Evolutionary conservation across 2,113 vertebrate species (phyloP), one percentile per base, ranked within the genome.

Genomic region (Semnornis frantzii): DNA sequence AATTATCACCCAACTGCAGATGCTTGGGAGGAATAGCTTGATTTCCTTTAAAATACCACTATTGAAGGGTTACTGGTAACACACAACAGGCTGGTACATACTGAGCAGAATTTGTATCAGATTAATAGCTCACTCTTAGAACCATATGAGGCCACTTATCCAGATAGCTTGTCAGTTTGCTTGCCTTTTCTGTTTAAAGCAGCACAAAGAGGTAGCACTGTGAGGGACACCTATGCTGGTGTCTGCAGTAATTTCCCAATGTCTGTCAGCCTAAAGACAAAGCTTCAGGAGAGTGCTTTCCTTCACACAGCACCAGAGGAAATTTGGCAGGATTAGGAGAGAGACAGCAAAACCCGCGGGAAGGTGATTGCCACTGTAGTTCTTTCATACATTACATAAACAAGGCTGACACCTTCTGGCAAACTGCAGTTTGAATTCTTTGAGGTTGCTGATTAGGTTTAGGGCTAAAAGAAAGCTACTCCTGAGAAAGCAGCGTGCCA

Each of bases 321-420:
- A 95, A 82, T 89, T 91, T 82, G 39, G 68, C 14, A 73, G 91
- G 84, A 92, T 94, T 74, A 89, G 79, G 42, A 94, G 52, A 92
- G 52, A 95, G 54, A 72, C 64, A 83, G 59, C 63, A 85, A 42
- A 73, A 94, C 52, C 73, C 21, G 30, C 10, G 74, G 46, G 59
- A 89, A 95, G 58, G 30, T 71, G 68, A 62, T 9, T 62, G 78
- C 70, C 27, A 5, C 3, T 48, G 8, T 70, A 44, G 19, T 82
- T 87, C 73, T n/a, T 34, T 57, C 37, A 46, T 1, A 9, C 39
- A 92, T 97, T 95, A 58, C 76, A 11, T 23, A 89, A 94, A 89
- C 97, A 97, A 97, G 69, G 95, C 96, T 94, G 98, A 97, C 97
- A 98, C 92, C 97, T 97, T 89, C 96, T 97, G 97, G 97, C 77